These are phyloP conservation scores for Pyrrhosoma nymphula DNA, from an alignment of 2,888 invertebrate species.

Conservation along the genomic window DNA sequence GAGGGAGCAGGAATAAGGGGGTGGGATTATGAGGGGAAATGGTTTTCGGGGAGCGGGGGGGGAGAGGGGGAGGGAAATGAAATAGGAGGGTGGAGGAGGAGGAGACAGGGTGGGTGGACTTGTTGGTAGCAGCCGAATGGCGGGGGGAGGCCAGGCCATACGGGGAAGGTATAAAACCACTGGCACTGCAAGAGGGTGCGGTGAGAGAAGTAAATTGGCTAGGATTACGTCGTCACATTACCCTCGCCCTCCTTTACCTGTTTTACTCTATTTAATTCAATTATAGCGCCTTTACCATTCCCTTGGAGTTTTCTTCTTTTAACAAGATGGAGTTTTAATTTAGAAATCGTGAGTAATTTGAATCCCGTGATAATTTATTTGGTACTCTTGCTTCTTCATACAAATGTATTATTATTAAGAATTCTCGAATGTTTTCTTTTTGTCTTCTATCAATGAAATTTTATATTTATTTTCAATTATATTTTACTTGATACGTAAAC, in stretches of 20 bases:
- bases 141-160: not conserved
- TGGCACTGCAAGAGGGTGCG: not conserved
- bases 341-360: too few species aligned
- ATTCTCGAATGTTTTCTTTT: too few species aligned
- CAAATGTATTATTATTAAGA: too few species aligned
- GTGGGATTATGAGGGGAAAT: constrained; percentile 23
- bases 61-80: not conserved
- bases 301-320: not conserved
- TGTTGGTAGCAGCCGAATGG: not conserved
- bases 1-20: constrained; percentile 15
- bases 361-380: too few species aligned
- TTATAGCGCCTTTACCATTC: not conserved
- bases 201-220: constrained; percentile 30
- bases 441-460: too few species aligned
- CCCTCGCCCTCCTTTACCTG: not conserved
- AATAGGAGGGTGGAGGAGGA: not conserved
- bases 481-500: too few species aligned
- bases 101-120: too few species aligned
- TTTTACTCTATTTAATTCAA: not conserved
- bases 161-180: constrained; percentile 5
- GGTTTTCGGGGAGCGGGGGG: not conserved
- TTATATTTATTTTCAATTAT: too few species aligned
- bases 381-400: too few species aligned
- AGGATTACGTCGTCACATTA: constrained; percentile 38
- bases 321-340: too few species aligned